Evolutionary conservation across 2,797 vertebrate species (phyloP).

Genomic region (Sarcoramphus papa): DNA sequence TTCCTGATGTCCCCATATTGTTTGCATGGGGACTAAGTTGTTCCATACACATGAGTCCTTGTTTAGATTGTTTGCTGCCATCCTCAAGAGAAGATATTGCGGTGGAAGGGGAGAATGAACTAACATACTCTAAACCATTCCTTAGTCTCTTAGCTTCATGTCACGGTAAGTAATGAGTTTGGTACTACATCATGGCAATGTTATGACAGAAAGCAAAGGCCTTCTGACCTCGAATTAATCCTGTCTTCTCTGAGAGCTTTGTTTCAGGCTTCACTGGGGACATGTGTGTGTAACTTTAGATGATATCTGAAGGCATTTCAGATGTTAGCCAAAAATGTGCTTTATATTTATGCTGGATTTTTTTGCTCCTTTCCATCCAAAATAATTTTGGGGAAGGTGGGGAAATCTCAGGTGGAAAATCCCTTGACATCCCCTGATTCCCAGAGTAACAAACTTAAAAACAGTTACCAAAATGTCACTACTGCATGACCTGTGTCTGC

Average conservation of each 20-base stretch:
- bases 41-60: conserved; percentile 52
- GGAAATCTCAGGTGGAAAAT: conserved; percentile 32
- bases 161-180: conserved; percentile 63
- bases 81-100: conserved; percentile 46
- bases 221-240: conserved; percentile 60
- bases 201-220: conserved; percentile 68
- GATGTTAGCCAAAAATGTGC: conserved; percentile 51
- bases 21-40: conserved; percentile 55
- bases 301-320: conserved; percentile 61
- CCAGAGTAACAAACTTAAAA: neutral
- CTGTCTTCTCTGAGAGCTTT: conserved; percentile 58
- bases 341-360: conserved; percentile 36
- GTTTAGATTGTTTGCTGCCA: conserved; percentile 63
- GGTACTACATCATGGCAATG: conserved; percentile 67
- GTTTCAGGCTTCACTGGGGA: conserved; percentile 59
- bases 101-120: conserved; percentile 16
- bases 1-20: conserved; percentile 40
- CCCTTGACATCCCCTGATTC: neutral
- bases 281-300: conserved; percentile 47
- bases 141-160: conserved; percentile 53
- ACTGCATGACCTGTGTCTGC: neutral
- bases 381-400: neutral
- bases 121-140: conserved; percentile 49
- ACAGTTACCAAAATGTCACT: neutral
- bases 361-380: neutral